phyloP scores from a whole-genome alignment of 2,113 vertebrate genomes.

The Cynoglossus semilaevis region DNA sequence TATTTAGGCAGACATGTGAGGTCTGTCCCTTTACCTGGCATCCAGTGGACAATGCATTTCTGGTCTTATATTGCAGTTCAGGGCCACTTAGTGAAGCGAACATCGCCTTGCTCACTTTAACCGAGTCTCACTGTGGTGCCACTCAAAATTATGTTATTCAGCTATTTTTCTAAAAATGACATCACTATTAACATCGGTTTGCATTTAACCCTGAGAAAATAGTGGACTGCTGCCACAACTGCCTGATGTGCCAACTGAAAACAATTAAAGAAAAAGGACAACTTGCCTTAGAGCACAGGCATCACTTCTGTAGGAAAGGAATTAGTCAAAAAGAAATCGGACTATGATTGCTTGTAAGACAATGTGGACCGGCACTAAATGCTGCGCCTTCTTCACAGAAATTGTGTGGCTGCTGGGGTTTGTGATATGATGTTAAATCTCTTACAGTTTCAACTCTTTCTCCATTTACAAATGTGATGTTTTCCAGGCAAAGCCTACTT shows the following conservation, averaged over 20 bases:
- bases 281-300: slow-evolving; percentile 21
- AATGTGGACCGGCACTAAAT: slow-evolving; percentile 30
- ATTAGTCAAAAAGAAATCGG: slow-evolving; percentile 23
- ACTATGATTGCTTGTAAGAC: slow-evolving; percentile 47
- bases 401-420: slow-evolving; percentile 21
- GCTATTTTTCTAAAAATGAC: slow-evolving; percentile 34
- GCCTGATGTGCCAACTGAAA: slow-evolving; percentile 22
- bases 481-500: not conserved
- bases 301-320: slow-evolving; percentile 35
- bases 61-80: slow-evolving; percentile 23
- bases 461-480: not conserved
- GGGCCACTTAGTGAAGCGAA: slow-evolving; percentile 33
- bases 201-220: slow-evolving; percentile 75
- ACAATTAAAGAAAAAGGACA: not conserved
- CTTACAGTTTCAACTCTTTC: not conserved
- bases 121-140: slow-evolving; percentile 18
- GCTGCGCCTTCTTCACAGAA: slow-evolving; percentile 32
- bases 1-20: slow-evolving; percentile 41
- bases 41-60: slow-evolving; percentile 22
- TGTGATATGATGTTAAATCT: not conserved
- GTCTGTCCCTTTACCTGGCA: slow-evolving; percentile 57
- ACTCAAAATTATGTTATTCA: slow-evolving; percentile 33
- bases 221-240: slow-evolving; percentile 51
- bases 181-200: slow-evolving; percentile 45
- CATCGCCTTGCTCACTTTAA: slow-evolving; percentile 16